Base-by-base conservation (phyloP, 1,140 invertebrate genomes). In the Telenomus remus region DNA sequence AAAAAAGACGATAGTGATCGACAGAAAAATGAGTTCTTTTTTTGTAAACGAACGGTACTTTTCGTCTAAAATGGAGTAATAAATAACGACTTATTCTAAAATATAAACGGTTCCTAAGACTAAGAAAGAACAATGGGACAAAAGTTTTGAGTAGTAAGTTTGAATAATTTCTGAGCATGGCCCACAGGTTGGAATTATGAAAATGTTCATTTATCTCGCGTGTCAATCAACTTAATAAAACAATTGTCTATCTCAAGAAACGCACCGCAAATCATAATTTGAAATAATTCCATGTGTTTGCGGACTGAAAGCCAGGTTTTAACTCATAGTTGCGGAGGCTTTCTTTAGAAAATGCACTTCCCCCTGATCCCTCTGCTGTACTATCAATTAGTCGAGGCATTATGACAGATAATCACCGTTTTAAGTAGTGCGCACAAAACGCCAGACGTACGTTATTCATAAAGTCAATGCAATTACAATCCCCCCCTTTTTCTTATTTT, bases 331-430 rank as follows among this genome's bases (percentile, higher is more conserved):
- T 61, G 49, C 44, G 13, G 51, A 78, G 71, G 78, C 80, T 83
- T 83, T 82, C 80, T 83, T 81, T 82, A 82, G 80, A 83, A 82
- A 82, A 78, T 68, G 60, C 57, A 59, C 50, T 78, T 66, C 69
- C 57, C 60, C 68, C 50, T 47, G 55, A 77, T 64, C 54, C 46
- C 48, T 75, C 55, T 59, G 46, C 15, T 54, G 33, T 59, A 59
- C 78, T 78, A 80, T 83, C 80, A 83, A 82, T 83, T 83, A 83
- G 71, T 70, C 46, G 49, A 70, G 10, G 44, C 69, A 83, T 82
- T 83, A 83, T 76, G 63, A 77, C 71, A 59, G 70, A 68, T 79
- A 78, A 76, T 78, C 69, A 79, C 80, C 64, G 75, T 77, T 53
- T 80, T 77, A 69, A 70, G 43, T 68, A 56, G 51, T 50, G 47